Evolutionary conservation across 1,140 invertebrate species (phyloP), one percentile per base, ranked within the genome.

Genomic region (Diorhabda carinulata): DNA sequence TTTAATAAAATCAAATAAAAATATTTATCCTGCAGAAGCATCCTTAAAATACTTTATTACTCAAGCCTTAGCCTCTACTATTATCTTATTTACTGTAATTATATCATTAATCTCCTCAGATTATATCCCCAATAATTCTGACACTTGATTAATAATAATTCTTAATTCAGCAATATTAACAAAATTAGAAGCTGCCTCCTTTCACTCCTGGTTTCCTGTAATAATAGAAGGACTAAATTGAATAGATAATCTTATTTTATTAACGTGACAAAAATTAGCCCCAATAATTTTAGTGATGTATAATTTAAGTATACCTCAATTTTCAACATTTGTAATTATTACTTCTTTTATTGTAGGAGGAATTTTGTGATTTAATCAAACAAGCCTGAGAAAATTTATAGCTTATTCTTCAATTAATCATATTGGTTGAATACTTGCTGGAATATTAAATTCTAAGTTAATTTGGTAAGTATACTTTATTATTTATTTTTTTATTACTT

Each of bases 231-330:
- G 25, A 25, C 2, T 25, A 25, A 25, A 25, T 25, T 83, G 83
- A 83, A 71, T 78, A 68, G 84, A 82, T 75, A 72, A 71, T 43
- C 69, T 84, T 72, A 77, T 83, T 75, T 73, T 85, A 79, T 76
- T 83, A 77, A 81, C 83, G 3, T 84, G 83, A 79, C 83, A 84
- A 84, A 85, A 85, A 83, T 83, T 85, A 81, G 78, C 81, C 2
- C 83, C 83, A 4, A 78, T 82, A 75, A 77, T 81, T 77, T 64
- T 83, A 67, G 60, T 83, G 76, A 73, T 79, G 80, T 78, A 80
- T 72, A 69, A 47, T 3, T 25, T 52, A 5, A 56, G 43, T 40
- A 25, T 25, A 25, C 56, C 58, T 75, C 68, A 72, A 75, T 76
- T 76, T 70, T 78, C 80, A 75, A 76, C 81, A 74, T 67, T 82